Evolutionary conservation across 2,888 invertebrate species (phyloP).

Genomic region (Drosophila austrosaltans): DNA sequence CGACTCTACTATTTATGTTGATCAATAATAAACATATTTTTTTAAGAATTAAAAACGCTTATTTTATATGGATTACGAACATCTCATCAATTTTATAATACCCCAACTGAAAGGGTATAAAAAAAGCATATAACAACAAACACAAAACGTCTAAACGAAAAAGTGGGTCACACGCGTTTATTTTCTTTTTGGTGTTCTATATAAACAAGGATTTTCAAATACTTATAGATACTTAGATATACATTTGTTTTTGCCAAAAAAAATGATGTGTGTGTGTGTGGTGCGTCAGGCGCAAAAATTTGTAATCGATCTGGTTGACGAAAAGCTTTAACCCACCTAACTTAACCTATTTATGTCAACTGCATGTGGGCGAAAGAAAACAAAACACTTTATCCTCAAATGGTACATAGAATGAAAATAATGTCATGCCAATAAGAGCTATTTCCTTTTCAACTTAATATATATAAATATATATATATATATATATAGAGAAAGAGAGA

Average conservation of each 20-base stretch:
- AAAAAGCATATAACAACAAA: neutral
- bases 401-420: neutral
- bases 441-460: too few species aligned
- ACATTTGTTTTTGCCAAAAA: constrained; percentile 7
- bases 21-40: too few species aligned
- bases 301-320: constrained; percentile 5
- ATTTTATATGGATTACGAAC: too few species aligned
- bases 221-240: constrained; percentile 50
- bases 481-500: too few species aligned
- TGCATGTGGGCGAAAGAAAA: neutral
- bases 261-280: constrained; percentile 6
- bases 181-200: neutral
- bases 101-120: neutral
- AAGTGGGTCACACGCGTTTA: constrained; percentile 66
- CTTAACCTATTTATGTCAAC: constrained; percentile 8
- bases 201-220: constrained; percentile 43
- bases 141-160: constrained; percentile 12
- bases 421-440: neutral
- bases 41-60: too few species aligned
- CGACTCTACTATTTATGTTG: too few species aligned
- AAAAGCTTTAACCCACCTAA: neutral
- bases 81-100: too few species aligned
- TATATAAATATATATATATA: too few species aligned
- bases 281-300: constrained; percentile 45
- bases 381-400: neutral